Conservation (phyloP, 1,140 invertebrate genomes). For the Papilio polytes region DNA sequence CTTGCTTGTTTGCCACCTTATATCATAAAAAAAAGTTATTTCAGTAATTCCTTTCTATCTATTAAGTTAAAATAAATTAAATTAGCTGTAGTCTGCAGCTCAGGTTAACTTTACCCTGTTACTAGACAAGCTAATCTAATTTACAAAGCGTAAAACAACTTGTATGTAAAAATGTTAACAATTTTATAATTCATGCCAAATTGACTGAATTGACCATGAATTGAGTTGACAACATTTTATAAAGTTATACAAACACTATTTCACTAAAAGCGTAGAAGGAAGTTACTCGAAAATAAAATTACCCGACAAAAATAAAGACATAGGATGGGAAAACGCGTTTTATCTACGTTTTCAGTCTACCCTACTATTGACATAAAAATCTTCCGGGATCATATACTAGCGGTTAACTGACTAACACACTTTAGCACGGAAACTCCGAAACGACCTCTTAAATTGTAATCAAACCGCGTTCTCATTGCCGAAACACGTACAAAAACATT, state of each 20-base stretch:
- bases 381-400: conserved; percentile 20
- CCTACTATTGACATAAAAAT: neutral
- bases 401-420: conserved; percentile 3
- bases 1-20: too few relatives aligned
- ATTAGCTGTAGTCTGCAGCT: too few relatives aligned
- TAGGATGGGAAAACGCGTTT: neutral
- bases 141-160: too few relatives aligned
- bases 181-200: too few relatives aligned
- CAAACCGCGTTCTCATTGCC: neutral
- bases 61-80: too few relatives aligned
- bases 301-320: neutral
- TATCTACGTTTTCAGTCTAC: neutral
- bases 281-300: conserved; percentile 6
- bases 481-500: neutral
- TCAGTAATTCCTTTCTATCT: too few relatives aligned
- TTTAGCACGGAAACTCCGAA: neutral
- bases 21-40: too few relatives aligned
- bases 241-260: neutral
- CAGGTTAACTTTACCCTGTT: too few relatives aligned
- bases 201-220: too few relatives aligned
- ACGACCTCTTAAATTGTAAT: conserved; percentile 1
- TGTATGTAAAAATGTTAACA: too few relatives aligned
- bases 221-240: neutral
- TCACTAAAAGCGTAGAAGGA: neutral
- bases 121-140: too few relatives aligned